Evolutionary conservation across 2,113 vertebrate species (phyloP), one percentile per base, ranked within the genome.

Genomic region (Platanista minor): DNA sequence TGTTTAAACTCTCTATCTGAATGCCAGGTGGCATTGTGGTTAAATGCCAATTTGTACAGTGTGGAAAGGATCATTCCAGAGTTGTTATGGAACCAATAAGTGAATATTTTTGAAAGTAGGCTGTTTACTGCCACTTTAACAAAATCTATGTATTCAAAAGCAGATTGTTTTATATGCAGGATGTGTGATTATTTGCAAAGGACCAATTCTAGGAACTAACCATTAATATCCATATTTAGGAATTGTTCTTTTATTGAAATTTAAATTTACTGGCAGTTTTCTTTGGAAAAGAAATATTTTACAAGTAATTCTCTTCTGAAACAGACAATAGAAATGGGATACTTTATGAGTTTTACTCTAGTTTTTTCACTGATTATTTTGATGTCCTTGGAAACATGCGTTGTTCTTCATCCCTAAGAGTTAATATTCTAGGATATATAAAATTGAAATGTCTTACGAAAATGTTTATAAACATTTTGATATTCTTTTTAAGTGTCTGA

Each of bases 381-480:
- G 59, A 62, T 90, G 4, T 66, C 23, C 27, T 95, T 83, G 61
- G 54, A 82, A 91, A 27, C 6, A 46, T 27, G 39, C 49, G 15
- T 57, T 57, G 15, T 9, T 90, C 52, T 87, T 82, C 4, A 1
- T 36, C 25, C 18, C n/a, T 67, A n/a, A 41, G 14, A 49, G 11
- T 84, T 91, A 92, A 57, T 43, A 72, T 95, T 88, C 66, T 67
- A 43, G 21, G 25, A 46, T 15, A 52, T 23, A 69, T 1, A 43
- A 91, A 81, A 90, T 23, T 25, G 21, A 59, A 80, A 64, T 91
- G 21, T 57, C 54, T 64, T 52, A 64, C 69, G 54, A 78, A 96
- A 96, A 78, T 43, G 66, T 81, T 67, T 57, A 27, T 86, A 95
- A 90, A 74, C 14, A 54, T 77, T 97, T 85, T 86, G 59, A 90